Evolutionary conservation across 1,140 invertebrate species (phyloP).

Genomic region (Venustaconcha ellipsiformis): DNA sequence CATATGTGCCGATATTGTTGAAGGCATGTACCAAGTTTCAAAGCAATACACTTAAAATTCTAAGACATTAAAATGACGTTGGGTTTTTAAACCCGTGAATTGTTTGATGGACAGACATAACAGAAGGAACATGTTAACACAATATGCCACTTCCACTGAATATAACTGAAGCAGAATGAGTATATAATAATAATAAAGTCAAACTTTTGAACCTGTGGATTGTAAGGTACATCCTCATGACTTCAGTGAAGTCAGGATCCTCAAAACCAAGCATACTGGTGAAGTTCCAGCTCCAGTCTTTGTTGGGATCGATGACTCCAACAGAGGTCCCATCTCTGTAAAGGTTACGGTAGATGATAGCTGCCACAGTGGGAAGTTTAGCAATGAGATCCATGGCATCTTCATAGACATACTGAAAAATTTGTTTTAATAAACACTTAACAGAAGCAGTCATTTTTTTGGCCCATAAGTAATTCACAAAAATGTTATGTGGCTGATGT

Average conservation of each 20-base stretch:
- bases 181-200: too few species aligned
- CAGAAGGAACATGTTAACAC: too few species aligned
- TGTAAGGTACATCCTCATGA: constrained; percentile 94
- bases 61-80: too few species aligned
- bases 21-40: too few species aligned
- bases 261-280: constrained; percentile 93
- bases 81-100: too few species aligned
- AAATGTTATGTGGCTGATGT: too few species aligned
- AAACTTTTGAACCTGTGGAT: constrained; percentile 78
- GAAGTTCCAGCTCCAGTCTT: constrained; percentile 97
- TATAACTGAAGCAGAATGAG: too few species aligned
- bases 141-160: too few species aligned
- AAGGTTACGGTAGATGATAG: constrained; percentile 93
- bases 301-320: constrained; percentile 86
- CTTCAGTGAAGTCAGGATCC: constrained; percentile 87
- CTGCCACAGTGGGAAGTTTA: constrained; percentile 93
- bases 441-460: neutral
- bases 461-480: neutral
- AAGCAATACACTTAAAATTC: too few species aligned
- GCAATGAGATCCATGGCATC: constrained; percentile 97
- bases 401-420: constrained; percentile 81
- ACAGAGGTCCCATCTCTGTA: constrained; percentile 89
- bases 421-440: neutral
- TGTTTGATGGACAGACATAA: too few species aligned
- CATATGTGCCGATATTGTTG: too few species aligned